Percentiles rank a stretch among this genome's conserved stretches.
Evolutionary conservation across 1,140 invertebrate species (phyloP).

Genomic region (Tigriopus japonicus): DNA sequence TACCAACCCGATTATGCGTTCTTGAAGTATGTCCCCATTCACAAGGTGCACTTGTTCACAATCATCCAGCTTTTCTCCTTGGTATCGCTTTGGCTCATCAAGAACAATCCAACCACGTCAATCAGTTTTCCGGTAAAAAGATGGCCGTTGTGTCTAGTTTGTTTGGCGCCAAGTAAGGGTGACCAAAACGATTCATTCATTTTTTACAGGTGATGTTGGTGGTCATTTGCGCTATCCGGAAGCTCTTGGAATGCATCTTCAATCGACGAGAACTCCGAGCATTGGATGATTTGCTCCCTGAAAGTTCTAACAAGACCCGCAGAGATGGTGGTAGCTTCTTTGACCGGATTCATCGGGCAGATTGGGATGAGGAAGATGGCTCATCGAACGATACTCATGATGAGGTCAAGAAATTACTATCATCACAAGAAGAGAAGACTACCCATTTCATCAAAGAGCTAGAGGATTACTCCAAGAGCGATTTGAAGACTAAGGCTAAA

Average conservation of each 20-base stretch:
- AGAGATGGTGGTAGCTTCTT: background rate
- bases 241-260: constrained; percentile 37
- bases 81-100: constrained; percentile 35
- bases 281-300: constrained; percentile 40
- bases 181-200: no score
- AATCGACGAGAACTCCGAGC: constrained; percentile 35
- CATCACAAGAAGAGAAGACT: background rate
- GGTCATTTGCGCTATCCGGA: constrained; percentile 37
- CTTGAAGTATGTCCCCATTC: constrained; percentile 32
- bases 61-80: constrained; percentile 25
- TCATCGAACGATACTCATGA: background rate
- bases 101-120: constrained; percentile 35
- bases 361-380: background rate
- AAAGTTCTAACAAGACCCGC: constrained; percentile 20
- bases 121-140: constrained; percentile 32
- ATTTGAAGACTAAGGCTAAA: background rate
- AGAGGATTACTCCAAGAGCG: background rate
- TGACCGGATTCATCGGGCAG: no score
- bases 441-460: background rate
- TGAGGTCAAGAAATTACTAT: background rate
- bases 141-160: constrained; percentile 31
- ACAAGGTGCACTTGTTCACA: constrained; percentile 38
- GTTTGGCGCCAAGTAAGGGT: background rate
- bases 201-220: constrained; percentile 25
- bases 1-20: constrained; percentile 42